Base-by-base conservation (phyloP, 2,888 invertebrate genomes). In the Philopedon plagiatum region DNA sequence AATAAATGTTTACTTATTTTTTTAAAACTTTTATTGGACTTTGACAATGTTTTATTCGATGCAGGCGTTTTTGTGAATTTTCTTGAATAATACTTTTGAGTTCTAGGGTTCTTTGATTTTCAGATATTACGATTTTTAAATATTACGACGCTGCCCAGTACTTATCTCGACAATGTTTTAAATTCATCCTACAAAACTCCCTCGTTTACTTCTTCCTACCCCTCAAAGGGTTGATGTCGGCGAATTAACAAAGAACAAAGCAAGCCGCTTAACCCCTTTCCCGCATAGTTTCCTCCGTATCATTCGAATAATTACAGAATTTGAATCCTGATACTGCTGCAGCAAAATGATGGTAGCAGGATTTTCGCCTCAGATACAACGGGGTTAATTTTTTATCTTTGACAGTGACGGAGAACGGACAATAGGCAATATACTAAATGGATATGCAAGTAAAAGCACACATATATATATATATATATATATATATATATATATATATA, bases 241-340 rank as follows among this genome's bases (percentile, higher is more conserved):
- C 37, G 13, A 37, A 23, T 39, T 46, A 23, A 44, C 65, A 65
- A 65, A 65, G 57, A 44, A 26, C 51, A 51, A 51, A 58, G 23
- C 37, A 58, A 23, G 13, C 39, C 58, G n/a, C n/a, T 26, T 44
- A 34, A 57, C 23, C 34, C 58, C 49, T 49, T 66, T 46, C 58
- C 58, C 58, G 67, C 60, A 67, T 60, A 49, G 60, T 67, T 67
- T 60, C 37, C 39, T 56, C 57, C 8, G 67, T 58, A 67, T 67
- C 49, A 67, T 67, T 66, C 21, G 32, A 39, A 66, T 66, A 66
- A 66, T 66, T 66, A 57, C 66, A 29, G 57, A 66, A 66, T 57
- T 58, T 44, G 57, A 66, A 57, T 68, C 39, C 61, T 37, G 57
- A 57, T 19, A 34, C 37, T 37, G 11, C 37, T 37, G 11, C 34